A percentile compares a stretch with the other conserved stretches of the same genome.
These are phyloP conservation scores for Caiman crocodilus DNA, from an alignment of 2,797 vertebrate species.

Conservation along the genomic window DNA sequence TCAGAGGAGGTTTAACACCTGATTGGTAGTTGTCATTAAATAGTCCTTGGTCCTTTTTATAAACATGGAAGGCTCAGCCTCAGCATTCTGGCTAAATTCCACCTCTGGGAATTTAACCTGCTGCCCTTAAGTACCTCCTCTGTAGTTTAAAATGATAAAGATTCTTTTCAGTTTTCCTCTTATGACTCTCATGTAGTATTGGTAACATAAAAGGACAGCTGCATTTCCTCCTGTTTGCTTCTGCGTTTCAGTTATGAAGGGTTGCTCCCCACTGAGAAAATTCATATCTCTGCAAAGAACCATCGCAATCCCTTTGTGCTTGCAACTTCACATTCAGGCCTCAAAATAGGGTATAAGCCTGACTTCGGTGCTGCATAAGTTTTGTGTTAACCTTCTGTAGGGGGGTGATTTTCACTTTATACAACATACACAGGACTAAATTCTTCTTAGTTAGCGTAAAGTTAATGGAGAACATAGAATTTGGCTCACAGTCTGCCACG, in stretches of 20 bases:
- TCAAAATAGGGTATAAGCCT: background rate
- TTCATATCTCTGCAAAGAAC: background rate
- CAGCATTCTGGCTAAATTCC: background rate
- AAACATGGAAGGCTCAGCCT: background rate
- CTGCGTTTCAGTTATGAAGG: background rate
- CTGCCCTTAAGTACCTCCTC: background rate
- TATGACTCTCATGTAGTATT: background rate
- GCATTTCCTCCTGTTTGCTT: rapidly evolving
- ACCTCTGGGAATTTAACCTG: background rate
- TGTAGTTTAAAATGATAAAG: background rate
- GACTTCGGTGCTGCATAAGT: background rate
- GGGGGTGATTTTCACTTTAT: conserved; percentile 32
- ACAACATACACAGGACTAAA: conserved; percentile 1
- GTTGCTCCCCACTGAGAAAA: background rate
- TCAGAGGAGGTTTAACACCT: background rate
- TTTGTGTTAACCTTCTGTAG: conserved; percentile 9
- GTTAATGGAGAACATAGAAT: background rate
- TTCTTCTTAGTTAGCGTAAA: conserved; percentile 6
- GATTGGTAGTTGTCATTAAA: conserved; percentile 10
- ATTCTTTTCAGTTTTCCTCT: conserved; percentile 9
- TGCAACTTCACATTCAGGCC: background rate
- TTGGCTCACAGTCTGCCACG: background rate
- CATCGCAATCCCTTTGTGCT: background rate
- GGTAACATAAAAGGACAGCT: background rate
- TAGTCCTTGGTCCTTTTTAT: conserved; percentile 29